Percentiles rank a stretch among this genome's conserved stretches.
Conservation (phyloP, 2,113 vertebrate species). For the Reinhardtius hippoglossoides region DNA sequence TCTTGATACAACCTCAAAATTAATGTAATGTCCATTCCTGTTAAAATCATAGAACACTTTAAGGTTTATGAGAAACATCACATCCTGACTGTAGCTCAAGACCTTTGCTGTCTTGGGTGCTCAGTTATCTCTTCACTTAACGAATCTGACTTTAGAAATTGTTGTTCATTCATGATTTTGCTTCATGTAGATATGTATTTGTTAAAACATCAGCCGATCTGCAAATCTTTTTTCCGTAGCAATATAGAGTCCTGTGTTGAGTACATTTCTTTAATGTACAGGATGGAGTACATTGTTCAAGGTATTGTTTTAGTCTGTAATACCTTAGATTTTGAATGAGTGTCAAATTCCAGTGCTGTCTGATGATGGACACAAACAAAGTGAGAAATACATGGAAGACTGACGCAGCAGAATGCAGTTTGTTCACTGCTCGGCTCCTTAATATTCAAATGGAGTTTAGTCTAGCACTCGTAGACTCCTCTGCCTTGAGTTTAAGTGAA, state of each 20-base stretch:
- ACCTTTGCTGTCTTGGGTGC: constrained; percentile 15
- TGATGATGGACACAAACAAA: constrained; percentile 7
- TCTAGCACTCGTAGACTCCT: background rate
- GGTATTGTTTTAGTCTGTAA: constrained; percentile 12
- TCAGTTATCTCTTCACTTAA: background rate
- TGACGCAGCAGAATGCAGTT: background rate
- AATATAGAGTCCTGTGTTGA: constrained; percentile 59
- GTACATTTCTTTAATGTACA: constrained; percentile 33
- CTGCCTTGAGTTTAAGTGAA: background rate
- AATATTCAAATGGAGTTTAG: constrained; percentile 4
- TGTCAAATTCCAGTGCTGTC: background rate
- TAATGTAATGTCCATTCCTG: background rate
- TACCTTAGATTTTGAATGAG: constrained; percentile 10
- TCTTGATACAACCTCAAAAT: background rate
- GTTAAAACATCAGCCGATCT: constrained; percentile 30
- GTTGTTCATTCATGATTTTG: constrained; percentile 5
- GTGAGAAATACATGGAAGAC: background rate
- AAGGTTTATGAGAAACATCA: no score
- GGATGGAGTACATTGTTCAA: constrained; percentile 1
- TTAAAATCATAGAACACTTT: background rate
- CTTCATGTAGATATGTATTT: constrained; percentile 4
- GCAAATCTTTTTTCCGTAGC: constrained; percentile 55
- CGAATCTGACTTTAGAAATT: constrained; percentile 6
- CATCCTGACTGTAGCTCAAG: background rate
- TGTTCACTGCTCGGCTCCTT: constrained; percentile 24